These are phyloP conservation scores for Trissolcus japonicus DNA, from an alignment of 2,888 invertebrate species.

Conservation along the genomic window DNA sequence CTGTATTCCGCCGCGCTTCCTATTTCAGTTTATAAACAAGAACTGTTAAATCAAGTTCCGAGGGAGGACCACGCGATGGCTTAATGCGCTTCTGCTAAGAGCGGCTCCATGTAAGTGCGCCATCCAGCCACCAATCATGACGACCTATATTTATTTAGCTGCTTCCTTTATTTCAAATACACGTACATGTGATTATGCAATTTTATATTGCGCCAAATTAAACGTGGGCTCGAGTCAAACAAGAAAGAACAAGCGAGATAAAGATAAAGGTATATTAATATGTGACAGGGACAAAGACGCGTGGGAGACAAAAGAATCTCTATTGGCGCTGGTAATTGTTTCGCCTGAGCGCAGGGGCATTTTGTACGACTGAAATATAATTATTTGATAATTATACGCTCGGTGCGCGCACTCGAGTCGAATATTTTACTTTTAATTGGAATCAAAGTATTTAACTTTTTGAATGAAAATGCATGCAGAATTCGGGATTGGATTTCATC, in stretches of 20 bases:
- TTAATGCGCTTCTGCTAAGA: slow-evolving; percentile 43
- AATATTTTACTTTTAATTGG: slow-evolving; percentile 36
- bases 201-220: slow-evolving; percentile 30
- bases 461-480: slow-evolving; percentile 11
- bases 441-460: slow-evolving; percentile 25
- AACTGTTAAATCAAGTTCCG: slow-evolving; percentile 72
- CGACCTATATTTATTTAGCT: slow-evolving; percentile 20
- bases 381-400: slow-evolving; percentile 44
- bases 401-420: slow-evolving; percentile 7
- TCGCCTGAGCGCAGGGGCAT: slow-evolving; percentile 10
- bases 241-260: slow-evolving; percentile 15
- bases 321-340: slow-evolving; percentile 35
- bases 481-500: slow-evolving; percentile 22
- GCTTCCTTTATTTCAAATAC: slow-evolving; percentile 7
- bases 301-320: slow-evolving; percentile 40
- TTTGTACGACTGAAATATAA: slow-evolving; percentile 25
- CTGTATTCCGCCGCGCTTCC: slow-evolving; percentile 72
- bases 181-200: slow-evolving; percentile 13
- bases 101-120: slow-evolving; percentile 26
- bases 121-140: neutral
- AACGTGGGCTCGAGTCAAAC: slow-evolving; percentile 8
- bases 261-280: slow-evolving; percentile 35
- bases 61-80: slow-evolving; percentile 38
- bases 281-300: slow-evolving; percentile 34
- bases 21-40: slow-evolving; percentile 75